phyloP scores from a whole-genome alignment of 35 echinoderm and acorn worm species.

The Acanthaster planci region DNA sequence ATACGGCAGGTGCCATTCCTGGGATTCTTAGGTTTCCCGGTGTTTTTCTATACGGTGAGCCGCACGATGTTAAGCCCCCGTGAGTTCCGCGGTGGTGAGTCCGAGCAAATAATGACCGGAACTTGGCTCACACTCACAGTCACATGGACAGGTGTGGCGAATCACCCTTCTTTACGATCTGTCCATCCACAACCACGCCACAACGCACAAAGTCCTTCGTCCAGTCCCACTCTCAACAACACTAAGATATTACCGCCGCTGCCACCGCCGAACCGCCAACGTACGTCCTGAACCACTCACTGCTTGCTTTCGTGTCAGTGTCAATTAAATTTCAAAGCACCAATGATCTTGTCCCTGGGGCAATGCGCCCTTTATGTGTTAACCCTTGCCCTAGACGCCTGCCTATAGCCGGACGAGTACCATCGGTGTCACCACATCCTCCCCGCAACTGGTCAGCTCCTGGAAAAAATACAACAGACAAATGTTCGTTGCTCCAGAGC shows the following conservation, averaged over 20 bases:
- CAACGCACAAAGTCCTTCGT: neutral
- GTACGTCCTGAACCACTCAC: neutral
- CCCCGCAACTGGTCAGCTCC: neutral
- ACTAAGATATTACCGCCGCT: too few species aligned
- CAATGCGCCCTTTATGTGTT: neutral
- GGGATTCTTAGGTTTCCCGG: conserved; percentile 6
- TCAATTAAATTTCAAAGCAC: conserved; percentile 14
- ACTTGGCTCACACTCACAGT: neutral
- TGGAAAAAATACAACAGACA: neutral
- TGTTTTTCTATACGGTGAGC: neutral
- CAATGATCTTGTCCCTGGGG: neutral
- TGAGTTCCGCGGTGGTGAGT: neutral
- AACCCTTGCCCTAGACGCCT: neutral
- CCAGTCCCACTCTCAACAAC: too few species aligned
- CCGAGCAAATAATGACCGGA: conserved; percentile 1
- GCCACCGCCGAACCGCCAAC: too few species aligned
- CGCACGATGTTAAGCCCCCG: neutral
- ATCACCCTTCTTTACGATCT: neutral
- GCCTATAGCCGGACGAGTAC: neutral
- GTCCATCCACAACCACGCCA: conserved; percentile 8
- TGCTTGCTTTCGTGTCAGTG: neutral
- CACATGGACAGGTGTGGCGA: neutral
- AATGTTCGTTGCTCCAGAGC: neutral
- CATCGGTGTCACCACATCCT: conserved; percentile 9
- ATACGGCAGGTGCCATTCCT: conserved; percentile 21